Evolutionary conservation across 2,797 vertebrate genomes (phyloP).

Genomic region (Eutrigla gurnardus): DNA sequence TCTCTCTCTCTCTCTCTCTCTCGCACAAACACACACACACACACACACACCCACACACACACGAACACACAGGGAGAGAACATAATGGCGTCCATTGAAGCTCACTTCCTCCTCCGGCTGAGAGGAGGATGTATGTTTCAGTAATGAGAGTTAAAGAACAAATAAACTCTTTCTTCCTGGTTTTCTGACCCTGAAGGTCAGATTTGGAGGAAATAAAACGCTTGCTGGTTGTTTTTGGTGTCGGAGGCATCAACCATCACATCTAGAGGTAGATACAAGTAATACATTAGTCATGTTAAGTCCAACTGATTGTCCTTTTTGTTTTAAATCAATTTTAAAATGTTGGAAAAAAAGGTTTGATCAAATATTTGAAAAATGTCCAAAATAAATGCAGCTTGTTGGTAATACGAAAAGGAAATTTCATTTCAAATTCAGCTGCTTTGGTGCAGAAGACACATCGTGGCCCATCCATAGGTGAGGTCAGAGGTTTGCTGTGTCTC

Average conservation of each 20-base stretch:
- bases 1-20: neutral
- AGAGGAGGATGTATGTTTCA: conserved; percentile 25
- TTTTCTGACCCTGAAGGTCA: neutral
- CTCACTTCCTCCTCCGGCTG: conserved; percentile 46
- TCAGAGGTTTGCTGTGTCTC: conserved; percentile 17
- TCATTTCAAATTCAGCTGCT: too few species aligned
- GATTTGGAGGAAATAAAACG: too few species aligned
- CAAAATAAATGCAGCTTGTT: too few species aligned
- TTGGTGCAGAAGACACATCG: too few species aligned
- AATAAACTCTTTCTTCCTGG: conserved; percentile 11
- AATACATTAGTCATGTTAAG: neutral
- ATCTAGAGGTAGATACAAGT: neutral
- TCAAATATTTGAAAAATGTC: too few species aligned
- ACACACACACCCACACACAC: conserved; percentile 10
- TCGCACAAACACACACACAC: conserved; percentile 6
- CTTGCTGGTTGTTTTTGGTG: neutral
- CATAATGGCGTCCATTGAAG: conserved; percentile 42
- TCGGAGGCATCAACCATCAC: neutral
- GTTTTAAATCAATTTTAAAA: neutral
- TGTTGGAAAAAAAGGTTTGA: too few species aligned
- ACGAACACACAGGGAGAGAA: neutral
- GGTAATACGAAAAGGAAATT: too few species aligned
- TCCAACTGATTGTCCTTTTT: neutral
- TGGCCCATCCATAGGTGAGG: neutral
- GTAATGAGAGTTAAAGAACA: conserved; percentile 28